Evolutionary conservation across 2,888 invertebrate species (phyloP), one percentile per base, ranked within the genome.

Genomic region (Leptothorax acervorum): DNA sequence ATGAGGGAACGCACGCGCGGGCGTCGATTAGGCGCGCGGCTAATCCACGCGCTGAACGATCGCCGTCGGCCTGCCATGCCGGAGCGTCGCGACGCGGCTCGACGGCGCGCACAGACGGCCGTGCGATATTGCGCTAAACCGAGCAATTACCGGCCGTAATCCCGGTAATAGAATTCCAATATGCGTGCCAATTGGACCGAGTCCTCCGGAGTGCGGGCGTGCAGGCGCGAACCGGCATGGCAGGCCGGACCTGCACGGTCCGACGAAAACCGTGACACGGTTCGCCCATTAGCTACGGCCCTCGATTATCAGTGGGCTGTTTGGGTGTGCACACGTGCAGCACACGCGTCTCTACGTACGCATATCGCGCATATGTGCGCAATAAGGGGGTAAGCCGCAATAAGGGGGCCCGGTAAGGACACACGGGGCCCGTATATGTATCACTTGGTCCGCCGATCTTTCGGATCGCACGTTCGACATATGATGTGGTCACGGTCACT

Each of bases 91-190:
- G 65, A 45, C 68, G 79, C 48, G 73, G 82, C 71, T 51, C 82
- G 66, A 42, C 84, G 71, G 51, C 57, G 66, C 45, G 66, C 66
- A 90, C 62, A 84, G 86, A 84, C 90, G 83, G 60, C 83, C 86
- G 84, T 88, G 86, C 90, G 91, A 92, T 92, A 92, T 93, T 91
- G 90, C 91, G 90, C 93, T 91, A 92, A 92, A 91, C 90, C 92
- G 92, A 90, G 91, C 92, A 92, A 93, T 93, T 91, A 93, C 91
- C 88, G 89, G 76, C 90, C 90, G 91, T 93, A 93, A 93, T 93
- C 92, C 90, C 89, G 89, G 91, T 92, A 92, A 93, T 91, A 92
- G 93, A 93, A 93, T 93, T 93, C 93, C 93, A 92, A 93, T 93
- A 93, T 92, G 92, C 91, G 93, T 91, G 91, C 92, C 93, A 92